Base-by-base conservation (phyloP, 35 echinoderm and acorn worm species). In the Apostichopus parvimensis region DNA sequence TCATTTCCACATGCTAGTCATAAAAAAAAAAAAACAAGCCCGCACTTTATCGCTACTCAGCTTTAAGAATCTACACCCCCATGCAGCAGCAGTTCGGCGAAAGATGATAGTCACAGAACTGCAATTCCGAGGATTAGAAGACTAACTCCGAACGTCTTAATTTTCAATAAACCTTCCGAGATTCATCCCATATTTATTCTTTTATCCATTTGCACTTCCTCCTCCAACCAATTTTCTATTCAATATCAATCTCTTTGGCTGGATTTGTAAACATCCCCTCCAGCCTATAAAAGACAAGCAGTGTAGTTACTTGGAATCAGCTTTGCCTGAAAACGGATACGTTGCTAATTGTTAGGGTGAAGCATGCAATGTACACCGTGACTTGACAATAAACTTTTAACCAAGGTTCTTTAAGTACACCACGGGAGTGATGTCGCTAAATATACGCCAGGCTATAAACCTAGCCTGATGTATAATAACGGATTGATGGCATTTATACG, bases 121-220 rank as follows among this genome's bases (percentile, higher is more conserved):
- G 54, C 53, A 82, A 82, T 12, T n/a, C 15, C 11, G 8, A 13
- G 52, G 10, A 56, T 54, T 56, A 53, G 53, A 8, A 82, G 52
- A 54, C 25, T 53, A 68, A 82, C 79, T 82, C 22, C 2, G 45
- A 56, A 56, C 53, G 52, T 34, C 79, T 54, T 54, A 45, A 3
- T 82, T 82, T 82, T 82, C 79, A 82, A 34, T 18, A 82, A 56
- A 55, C 25, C 79, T 82, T 45, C 55, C 54, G 6, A 5, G 25
- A 82, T 82, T 82, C 53, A 45, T 2, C 45, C 79, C n/a, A 82
- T 54, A 82, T 82, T 82, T 54, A 82, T 82, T 82, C 52, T 54
- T 18, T 13, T 14, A 54, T 82, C 79, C 79, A 55, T 82, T 82
- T 82, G 45, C 34, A 45, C 34, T 45, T 53, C 55, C 17, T 54